Evolutionary conservation across 2,888 invertebrate species (phyloP).

Genomic region (Anorthoa munda): DNA sequence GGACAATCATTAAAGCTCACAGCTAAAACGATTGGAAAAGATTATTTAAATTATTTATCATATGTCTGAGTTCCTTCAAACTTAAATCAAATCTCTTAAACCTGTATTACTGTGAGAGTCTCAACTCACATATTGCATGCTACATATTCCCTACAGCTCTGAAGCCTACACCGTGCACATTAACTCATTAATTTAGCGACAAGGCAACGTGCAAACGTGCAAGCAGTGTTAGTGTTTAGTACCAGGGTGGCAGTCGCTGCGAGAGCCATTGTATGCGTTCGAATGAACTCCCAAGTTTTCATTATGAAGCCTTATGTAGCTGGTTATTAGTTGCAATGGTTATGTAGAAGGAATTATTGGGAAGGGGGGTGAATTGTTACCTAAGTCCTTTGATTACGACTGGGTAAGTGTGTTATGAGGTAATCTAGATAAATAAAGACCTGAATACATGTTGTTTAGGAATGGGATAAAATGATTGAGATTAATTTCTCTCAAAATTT

Average conservation of each 20-base stretch:
- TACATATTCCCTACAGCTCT: not conserved
- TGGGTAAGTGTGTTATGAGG: not conserved
- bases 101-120: not conserved
- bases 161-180: constrained; percentile 35
- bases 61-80: not conserved
- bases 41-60: too few species aligned
- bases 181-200: constrained; percentile 41
- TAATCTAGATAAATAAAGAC: not conserved
- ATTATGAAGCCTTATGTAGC: constrained; percentile 14
- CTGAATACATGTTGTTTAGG: too few species aligned
- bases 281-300: constrained; percentile 9
- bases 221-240: constrained; percentile 18
- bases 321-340: constrained; percentile 14
- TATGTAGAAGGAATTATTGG: not conserved
- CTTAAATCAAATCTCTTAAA: not conserved
- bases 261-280: constrained; percentile 18
- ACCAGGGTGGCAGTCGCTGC: constrained; percentile 28
- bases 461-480: too few species aligned
- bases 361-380: not conserved
- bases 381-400: not conserved
- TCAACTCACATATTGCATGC: not conserved
- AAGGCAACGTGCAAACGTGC: constrained; percentile 43
- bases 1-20: too few species aligned
- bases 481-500: too few species aligned
- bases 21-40: too few species aligned